These are phyloP conservation scores for Pantelozetes paolii DNA, from an alignment of 2,888 invertebrate genomes.

Conservation along the genomic window DNA sequence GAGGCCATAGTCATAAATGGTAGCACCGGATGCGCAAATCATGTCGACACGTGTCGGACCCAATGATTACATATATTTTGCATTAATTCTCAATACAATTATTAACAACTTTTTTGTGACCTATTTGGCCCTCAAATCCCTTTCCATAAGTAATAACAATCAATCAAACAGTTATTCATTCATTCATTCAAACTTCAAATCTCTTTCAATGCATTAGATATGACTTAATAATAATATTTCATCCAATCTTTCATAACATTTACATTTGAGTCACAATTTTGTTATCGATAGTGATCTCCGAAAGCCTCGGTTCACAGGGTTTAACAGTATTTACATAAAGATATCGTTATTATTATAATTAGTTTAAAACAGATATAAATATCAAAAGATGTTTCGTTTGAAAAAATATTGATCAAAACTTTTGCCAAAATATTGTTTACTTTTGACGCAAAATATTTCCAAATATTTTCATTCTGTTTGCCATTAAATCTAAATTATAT, in stretches of 20 bases:
- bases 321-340: neutral
- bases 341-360: neutral
- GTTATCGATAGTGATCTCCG: neutral
- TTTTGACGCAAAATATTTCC: no score
- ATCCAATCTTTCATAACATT: slow-evolving; percentile 21
- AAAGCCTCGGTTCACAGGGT: neutral
- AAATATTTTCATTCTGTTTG: neutral
- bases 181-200: neutral
- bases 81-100: slow-evolving; percentile 30
- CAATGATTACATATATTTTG: slow-evolving; percentile 32
- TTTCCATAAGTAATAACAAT: slow-evolving; percentile 15
- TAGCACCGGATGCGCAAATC: slow-evolving; percentile 33
- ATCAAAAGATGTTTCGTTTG: neutral
- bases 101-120: neutral
- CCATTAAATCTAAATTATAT: neutral
- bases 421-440: neutral
- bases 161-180: slow-evolving; percentile 16
- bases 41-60: slow-evolving; percentile 34
- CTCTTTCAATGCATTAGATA: slow-evolving; percentile 8
- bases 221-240: neutral
- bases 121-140: slow-evolving; percentile 33
- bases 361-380: no score
- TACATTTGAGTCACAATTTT: slow-evolving; percentile 7
- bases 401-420: neutral
- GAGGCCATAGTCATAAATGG: slow-evolving; percentile 22